These are phyloP conservation scores for Phoeniculus purpureus DNA, from an alignment of 2,797 vertebrate genomes.

Conservation along the genomic window DNA sequence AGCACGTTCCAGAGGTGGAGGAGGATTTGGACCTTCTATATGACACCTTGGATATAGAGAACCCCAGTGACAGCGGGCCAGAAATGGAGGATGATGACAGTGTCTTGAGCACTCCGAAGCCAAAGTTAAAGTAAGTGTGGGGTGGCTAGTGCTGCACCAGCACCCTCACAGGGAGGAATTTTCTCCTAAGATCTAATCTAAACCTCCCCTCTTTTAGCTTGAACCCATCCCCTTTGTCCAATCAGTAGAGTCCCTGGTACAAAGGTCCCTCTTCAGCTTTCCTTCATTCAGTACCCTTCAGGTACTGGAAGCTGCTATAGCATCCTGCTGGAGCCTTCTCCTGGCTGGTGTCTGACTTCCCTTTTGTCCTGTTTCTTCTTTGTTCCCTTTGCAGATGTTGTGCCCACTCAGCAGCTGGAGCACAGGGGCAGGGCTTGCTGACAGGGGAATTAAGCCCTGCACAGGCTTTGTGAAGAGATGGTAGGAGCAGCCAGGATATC, in stretches of 20 bases:
- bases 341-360: not conserved
- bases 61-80: constrained; percentile 95
- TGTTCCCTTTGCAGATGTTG: not conserved
- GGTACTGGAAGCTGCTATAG: no score
- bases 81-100: constrained; percentile 98
- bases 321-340: no score
- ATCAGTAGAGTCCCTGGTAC: no score
- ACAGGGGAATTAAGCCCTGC: not conserved
- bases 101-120: constrained; percentile 95
- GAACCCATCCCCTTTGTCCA: no score
- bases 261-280: no score
- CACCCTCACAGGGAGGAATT: no score
- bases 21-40: constrained; percentile 92
- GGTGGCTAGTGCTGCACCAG: not conserved
- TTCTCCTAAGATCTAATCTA: no score
- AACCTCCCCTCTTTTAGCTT: no score
- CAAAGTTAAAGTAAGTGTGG: constrained; percentile 90
- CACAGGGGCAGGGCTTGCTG: not conserved
- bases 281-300: no score
- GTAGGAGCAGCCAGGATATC: not conserved
- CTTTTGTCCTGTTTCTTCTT: not conserved
- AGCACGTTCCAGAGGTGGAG: constrained; percentile 91
- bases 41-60: constrained; percentile 93
- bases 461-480: not conserved
- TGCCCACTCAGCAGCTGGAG: not conserved